Conservation (phyloP, 2,113 vertebrate genomes). For the Apus apus region DNA sequence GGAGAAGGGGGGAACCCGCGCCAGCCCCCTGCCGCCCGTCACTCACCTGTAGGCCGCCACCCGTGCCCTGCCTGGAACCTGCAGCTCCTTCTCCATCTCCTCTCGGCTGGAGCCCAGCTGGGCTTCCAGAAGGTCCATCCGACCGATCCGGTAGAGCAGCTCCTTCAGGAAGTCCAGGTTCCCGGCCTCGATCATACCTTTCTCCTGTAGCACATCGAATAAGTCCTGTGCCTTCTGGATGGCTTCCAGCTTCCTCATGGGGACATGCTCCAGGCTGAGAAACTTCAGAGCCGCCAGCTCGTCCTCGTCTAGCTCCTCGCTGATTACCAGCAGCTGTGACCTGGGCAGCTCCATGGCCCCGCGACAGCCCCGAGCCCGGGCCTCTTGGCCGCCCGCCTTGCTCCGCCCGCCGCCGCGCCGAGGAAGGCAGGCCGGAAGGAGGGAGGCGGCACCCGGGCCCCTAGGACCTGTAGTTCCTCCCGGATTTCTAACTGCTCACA, state of each 20-base stretch:
- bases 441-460: neutral
- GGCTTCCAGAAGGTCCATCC: slow-evolving; percentile 54
- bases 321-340: neutral
- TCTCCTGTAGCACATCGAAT: slow-evolving; percentile 60
- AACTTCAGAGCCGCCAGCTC: slow-evolving; percentile 73
- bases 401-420: too few species aligned
- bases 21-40: neutral
- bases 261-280: slow-evolving; percentile 63
- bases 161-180: slow-evolving; percentile 69
- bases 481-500: accelerated
- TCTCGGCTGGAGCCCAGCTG: neutral
- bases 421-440: neutral
- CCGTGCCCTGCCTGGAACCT: neutral
- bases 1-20: accelerated
- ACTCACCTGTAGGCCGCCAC: slow-evolving; percentile 45
- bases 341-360: neutral
- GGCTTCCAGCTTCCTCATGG: slow-evolving; percentile 41
- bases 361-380: accelerated
- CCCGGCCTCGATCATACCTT: slow-evolving; percentile 16
- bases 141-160: slow-evolving; percentile 61
- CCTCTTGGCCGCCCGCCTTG: neutral
- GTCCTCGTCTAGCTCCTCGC: slow-evolving; percentile 29
- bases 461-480: neutral
- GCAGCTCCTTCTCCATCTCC: slow-evolving; percentile 52
- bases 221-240: slow-evolving; percentile 32